phyloP scores from a whole-genome alignment of 2,888 invertebrate species.

The Dysmachus trigonus region DNA sequence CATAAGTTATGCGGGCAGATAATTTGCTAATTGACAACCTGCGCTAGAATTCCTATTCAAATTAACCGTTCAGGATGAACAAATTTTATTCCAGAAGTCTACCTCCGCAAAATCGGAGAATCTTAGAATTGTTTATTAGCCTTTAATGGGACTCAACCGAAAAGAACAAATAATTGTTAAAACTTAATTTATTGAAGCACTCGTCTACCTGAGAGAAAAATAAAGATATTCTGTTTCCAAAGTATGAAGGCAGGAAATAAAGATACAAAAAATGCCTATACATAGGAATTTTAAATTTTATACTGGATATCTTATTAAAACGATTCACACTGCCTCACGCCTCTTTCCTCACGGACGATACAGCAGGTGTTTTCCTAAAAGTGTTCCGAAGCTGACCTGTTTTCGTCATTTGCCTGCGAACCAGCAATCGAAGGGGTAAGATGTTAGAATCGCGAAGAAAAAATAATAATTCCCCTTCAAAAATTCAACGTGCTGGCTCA shows the following conservation, averaged over 20 bases:
- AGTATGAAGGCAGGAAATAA: background rate
- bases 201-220: background rate
- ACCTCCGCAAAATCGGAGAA: background rate
- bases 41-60: background rate
- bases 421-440: too few relatives aligned
- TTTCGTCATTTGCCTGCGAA: too few relatives aligned
- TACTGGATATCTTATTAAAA: too few relatives aligned
- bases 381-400: too few relatives aligned
- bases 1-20: background rate
- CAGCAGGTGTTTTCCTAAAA: too few relatives aligned
- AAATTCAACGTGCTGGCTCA: too few relatives aligned
- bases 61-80: background rate
- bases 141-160: background rate
- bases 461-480: too few relatives aligned
- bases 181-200: background rate
- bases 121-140: background rate
- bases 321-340: too few relatives aligned
- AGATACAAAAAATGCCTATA: too few relatives aligned
- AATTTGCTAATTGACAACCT: constrained; percentile 15
- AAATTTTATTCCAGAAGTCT: background rate
- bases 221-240: background rate
- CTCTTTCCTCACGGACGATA: too few relatives aligned
- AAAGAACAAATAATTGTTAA: background rate
- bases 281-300: too few relatives aligned
- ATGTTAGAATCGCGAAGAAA: too few relatives aligned